Evolutionary conservation across 2,888 invertebrate species (phyloP), one percentile per base, ranked within the genome.

Genomic region (Steromphala cineraria): DNA sequence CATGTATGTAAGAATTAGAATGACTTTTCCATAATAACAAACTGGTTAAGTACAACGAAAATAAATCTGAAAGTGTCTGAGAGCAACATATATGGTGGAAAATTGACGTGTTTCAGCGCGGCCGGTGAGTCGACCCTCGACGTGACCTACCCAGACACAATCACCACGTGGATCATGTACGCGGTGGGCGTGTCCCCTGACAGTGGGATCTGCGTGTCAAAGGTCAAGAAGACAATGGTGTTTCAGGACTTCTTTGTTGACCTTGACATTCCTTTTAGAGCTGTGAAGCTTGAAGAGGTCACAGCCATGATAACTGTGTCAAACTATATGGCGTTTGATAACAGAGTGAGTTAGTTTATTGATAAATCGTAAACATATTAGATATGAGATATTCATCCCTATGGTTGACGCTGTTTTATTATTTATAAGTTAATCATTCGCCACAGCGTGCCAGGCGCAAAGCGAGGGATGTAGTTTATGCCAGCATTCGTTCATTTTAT

Each of bases 231-330:
- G 21, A 75, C 82, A 24, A 55, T 74, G 10, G 80, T 78, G 28
- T 82, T 76, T 56, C 81, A 80, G 40, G 80, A 82, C 56, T 84
- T 84, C 80, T 84, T 84, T 31, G 78, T 84, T 56, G 82, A 84
- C 74, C 78, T 84, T 53, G 80, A 82, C 46, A 78, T 84, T 28
- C 84, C 84, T 2, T 84, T 82, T 75, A 84, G 52, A 28, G 75
- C 52, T 10, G 52, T 52, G 15, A 75, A 52, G 21, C 75, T 75
- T 2, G 75, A 75, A 17, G 52, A 75, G 24, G 52, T 75, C 53
- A 19, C 17, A 24, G 46, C 52, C 3, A 75, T 21, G 46, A 28
- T 75, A 17, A 52, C 75, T 7, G 75, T 75, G 10, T 40, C 52
- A 8, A 75, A 24, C n/a, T 78, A 78, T 56, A 78, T 40, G n/a